Evolutionary conservation across 1,140 invertebrate species (phyloP).

Genomic region (Luehdorfia chinensis): DNA sequence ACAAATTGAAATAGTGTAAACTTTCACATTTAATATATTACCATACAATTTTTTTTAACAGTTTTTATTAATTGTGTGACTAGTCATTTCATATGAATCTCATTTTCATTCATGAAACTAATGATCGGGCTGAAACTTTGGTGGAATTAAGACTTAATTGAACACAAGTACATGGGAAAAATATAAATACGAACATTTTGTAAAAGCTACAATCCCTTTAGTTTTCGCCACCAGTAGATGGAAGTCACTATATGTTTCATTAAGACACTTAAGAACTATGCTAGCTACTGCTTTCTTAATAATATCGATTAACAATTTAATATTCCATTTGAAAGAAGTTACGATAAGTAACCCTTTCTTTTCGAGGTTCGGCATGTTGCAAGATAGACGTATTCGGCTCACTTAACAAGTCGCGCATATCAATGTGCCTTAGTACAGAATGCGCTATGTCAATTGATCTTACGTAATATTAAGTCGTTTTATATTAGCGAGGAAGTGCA

Average conservation of each 20-base stretch:
- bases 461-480: slow-evolving; percentile 1
- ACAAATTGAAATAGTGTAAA: no score
- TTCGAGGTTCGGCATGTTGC: slow-evolving; percentile 32
- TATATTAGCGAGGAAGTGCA: slow-evolving; percentile 2
- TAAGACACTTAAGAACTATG: neutral
- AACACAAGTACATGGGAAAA: no score
- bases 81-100: no score
- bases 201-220: neutral
- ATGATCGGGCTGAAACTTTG: no score
- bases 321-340: slow-evolving; percentile 28
- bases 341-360: slow-evolving; percentile 41
- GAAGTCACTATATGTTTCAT: no score
- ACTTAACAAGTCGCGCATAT: slow-evolving; percentile 29
- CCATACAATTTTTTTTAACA: no score
- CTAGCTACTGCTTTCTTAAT: slow-evolving; percentile 3
- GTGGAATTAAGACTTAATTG: no score
- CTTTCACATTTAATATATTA: no score
- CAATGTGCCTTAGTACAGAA: slow-evolving; percentile 22
- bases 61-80: no score
- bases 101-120: no score
- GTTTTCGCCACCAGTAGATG: no score
- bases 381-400: slow-evolving; percentile 37
- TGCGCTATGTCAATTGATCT: slow-evolving; percentile 7
- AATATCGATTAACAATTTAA: slow-evolving; percentile 21
- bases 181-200: no score